These are phyloP conservation scores for Pterostichus madidus DNA, from an alignment of 2,888 invertebrate species.

Conservation along the genomic window DNA sequence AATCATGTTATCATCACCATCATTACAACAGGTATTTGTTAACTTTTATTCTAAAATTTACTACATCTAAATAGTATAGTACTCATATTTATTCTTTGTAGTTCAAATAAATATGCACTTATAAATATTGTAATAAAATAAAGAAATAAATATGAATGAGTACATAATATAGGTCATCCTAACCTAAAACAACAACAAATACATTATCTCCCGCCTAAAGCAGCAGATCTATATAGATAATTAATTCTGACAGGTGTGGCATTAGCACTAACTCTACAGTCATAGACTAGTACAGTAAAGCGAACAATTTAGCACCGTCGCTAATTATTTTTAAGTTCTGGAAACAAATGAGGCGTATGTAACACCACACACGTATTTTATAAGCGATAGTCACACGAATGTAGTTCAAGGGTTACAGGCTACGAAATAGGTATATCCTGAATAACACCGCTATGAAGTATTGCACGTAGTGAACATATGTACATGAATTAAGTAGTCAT, in stretches of 20 bases:
- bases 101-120: too few species aligned
- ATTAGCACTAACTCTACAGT: slow-evolving; percentile 4
- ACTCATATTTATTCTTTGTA: too few species aligned
- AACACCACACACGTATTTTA: not conserved
- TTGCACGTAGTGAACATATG: not conserved
- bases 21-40: too few species aligned
- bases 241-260: slow-evolving; percentile 15
- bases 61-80: too few species aligned
- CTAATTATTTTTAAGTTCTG: slow-evolving; percentile 36
- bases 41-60: too few species aligned
- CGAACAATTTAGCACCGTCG: not conserved
- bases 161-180: slow-evolving; percentile 3
- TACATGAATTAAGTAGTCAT: slow-evolving; percentile 18
- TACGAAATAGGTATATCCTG: slow-evolving; percentile 52
- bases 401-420: slow-evolving; percentile 54
- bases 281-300: not conserved
- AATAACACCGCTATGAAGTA: slow-evolving; percentile 23
- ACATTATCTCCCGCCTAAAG: not conserved
- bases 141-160: slow-evolving; percentile 11
- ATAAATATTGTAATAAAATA: slow-evolving; percentile 3
- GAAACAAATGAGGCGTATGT: not conserved
- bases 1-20: too few species aligned
- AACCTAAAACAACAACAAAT: slow-evolving; percentile 36
- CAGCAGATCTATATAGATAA: slow-evolving; percentile 1
- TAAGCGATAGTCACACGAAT: slow-evolving; percentile 6